Evolutionary conservation across 2,888 invertebrate species (phyloP).

Genomic region (Sinhomidia bicolor): DNA sequence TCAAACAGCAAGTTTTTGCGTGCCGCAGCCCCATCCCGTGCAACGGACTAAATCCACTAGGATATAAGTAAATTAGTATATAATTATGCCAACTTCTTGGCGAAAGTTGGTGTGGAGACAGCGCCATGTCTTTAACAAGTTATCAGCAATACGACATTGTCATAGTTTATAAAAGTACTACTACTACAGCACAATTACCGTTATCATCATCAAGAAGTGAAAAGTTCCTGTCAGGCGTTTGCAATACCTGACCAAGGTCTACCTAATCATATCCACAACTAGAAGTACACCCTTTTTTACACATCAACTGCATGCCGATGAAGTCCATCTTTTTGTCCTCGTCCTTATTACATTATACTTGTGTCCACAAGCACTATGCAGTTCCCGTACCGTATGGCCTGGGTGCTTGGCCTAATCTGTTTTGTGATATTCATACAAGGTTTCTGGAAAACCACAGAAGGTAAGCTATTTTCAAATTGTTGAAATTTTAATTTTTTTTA

Average conservation of each 20-base stretch:
- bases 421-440: conserved; percentile 73
- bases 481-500: neutral
- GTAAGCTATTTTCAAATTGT: conserved; percentile 35
- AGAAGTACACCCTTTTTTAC: neutral
- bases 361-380: conserved; percentile 76
- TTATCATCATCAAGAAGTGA: neutral
- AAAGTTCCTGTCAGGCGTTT: neutral
- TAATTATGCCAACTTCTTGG: neutral
- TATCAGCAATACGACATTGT: neutral
- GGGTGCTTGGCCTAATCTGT: conserved; percentile 71
- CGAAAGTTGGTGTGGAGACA: neutral
- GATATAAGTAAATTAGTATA: neutral
- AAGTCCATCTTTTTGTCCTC: conserved; percentile 56
- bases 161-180: neutral
- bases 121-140: neutral
- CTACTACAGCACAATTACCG: too few relatives aligned
- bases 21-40: neutral
- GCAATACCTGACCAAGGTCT: neutral
- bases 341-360: conserved; percentile 51
- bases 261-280: neutral
- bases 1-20: too few relatives aligned
- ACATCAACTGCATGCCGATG: conserved; percentile 62
- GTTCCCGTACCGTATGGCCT: conserved; percentile 78
- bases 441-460: conserved; percentile 71
- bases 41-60: too few relatives aligned